Evolutionary conservation across 53 echinoderm and acorn worm genomes (phyloP).

Genomic region (Hippasteria phrygiana): DNA sequence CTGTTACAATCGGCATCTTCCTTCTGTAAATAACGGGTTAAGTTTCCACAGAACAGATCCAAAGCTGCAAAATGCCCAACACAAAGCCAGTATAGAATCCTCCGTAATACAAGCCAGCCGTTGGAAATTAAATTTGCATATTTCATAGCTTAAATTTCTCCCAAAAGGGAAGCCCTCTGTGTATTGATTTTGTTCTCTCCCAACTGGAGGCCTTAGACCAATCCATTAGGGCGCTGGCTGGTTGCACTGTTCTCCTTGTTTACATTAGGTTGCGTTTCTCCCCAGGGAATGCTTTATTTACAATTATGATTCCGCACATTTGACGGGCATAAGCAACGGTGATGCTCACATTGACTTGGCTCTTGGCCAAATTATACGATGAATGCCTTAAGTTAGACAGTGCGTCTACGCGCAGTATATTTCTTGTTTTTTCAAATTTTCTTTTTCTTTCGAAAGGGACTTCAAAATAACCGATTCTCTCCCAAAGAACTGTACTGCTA

Average conservation of each 20-base stretch:
- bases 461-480: no score
- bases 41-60: no score
- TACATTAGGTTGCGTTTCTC: conserved; percentile 3
- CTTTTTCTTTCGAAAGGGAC: no score
- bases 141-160: not conserved
- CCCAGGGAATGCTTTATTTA: conserved; percentile 3
- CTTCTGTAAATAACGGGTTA: no score
- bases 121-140: not conserved
- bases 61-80: no score
- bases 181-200: not conserved
- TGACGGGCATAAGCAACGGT: not conserved
- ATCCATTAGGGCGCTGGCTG: conserved; percentile 5
- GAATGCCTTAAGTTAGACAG: not conserved
- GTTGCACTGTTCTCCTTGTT: not conserved
- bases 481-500: no score
- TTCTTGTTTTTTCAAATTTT: no score
- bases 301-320: conserved; percentile 17
- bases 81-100: not conserved
- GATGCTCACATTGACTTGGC: conserved; percentile 12
- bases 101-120: not conserved
- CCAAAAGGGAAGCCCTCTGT: not conserved
- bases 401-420: no score
- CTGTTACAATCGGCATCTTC: no score
- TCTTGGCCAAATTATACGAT: not conserved
- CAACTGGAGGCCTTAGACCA: not conserved